Base-by-base conservation (phyloP, 37 sponge, comb jelly and placozoan species). In the Amphimedon queenslandica region DNA sequence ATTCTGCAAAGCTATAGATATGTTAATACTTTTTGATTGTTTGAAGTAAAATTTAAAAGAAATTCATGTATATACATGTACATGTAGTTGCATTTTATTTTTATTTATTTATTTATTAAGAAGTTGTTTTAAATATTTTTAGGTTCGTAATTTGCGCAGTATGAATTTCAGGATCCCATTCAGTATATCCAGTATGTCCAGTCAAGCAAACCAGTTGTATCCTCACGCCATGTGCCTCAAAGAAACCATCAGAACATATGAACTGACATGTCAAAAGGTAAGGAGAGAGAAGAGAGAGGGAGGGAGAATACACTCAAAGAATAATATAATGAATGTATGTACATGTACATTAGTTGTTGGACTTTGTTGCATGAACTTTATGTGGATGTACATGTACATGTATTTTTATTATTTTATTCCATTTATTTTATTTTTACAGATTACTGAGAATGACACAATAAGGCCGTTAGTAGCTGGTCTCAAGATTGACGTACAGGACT, bases 141-240 rank as follows among this genome's bases (percentile, higher is more conserved):
- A 87, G 87, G 82, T 80, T 16, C 80, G 90, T 0, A 94, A 97
- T 77, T 70, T 97, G 57, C 87, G 88, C 53, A 88, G 92, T 90
- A 74, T 97, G 31, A 90, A 79, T 2, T 97, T 94, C 75, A 79
- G 92, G 0, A 93, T 94, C 8, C 99, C 92, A 0, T 87, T 94
- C 66, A 79, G 82, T 37, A 88, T 97, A 23, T 87, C 86, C 18
- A 91, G 91, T 76, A 86, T 86, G 58, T 92, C 99, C 37, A 92
- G 82, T 71, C 95, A 91, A 63, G 99, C 95, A 40, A 97, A 94
- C 71, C 99, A 94, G 63, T 81, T 90, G 35, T 94, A 97, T 55
- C 99, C 99, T 8, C 96, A 95, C 53, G 99, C 99, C 27, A 94
- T 97, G 13, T 91, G 92, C 1, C 88, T 97, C 55, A 97, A 90